These are phyloP conservation scores for Drosophila orosa DNA, from an alignment of 1,140 invertebrate genomes.

Conservation along the genomic window DNA sequence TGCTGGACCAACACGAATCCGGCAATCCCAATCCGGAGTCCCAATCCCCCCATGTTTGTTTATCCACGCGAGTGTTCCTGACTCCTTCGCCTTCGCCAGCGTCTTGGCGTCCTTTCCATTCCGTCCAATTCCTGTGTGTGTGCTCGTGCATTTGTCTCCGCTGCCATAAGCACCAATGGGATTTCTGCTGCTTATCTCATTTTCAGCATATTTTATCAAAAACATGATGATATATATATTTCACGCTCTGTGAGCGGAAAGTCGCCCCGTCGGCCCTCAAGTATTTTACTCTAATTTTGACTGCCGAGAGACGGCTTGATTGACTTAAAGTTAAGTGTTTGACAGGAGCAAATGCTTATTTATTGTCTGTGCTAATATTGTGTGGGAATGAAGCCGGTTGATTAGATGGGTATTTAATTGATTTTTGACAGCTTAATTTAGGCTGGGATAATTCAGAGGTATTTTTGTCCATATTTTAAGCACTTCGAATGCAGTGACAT, in stretches of 20 bases:
- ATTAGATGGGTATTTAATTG: background rate
- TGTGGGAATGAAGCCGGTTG: background rate
- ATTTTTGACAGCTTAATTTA: background rate
- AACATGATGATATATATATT: constrained; percentile 59
- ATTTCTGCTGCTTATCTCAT: constrained; percentile 77
- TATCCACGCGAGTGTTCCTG: constrained; percentile 42
- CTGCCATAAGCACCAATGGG: constrained; percentile 66
- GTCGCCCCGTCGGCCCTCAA: constrained; percentile 39
- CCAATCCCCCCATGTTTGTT: constrained; percentile 53
- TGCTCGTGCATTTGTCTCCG: constrained; percentile 50
- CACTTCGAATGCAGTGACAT: background rate
- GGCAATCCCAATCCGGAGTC: constrained; percentile 31
- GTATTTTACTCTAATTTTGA: constrained; percentile 61
- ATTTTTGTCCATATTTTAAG: background rate
- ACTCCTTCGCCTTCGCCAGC: background rate
- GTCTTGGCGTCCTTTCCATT: constrained; percentile 4
- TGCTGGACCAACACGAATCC: constrained; percentile 48
- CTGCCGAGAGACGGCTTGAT: constrained; percentile 51
- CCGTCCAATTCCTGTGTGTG: constrained; percentile 35
- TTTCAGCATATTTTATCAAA: constrained; percentile 81
- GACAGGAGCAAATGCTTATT: constrained; percentile 14
- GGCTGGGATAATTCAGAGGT: background rate
- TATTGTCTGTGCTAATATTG: constrained; percentile 5
- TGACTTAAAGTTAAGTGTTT: constrained; percentile 59
- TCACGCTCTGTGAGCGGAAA: constrained; percentile 42